Evolutionary conservation across 2,797 vertebrate genomes (phyloP), one percentile per base, ranked within the genome.

Genomic region (Hippocampus kuda): DNA sequence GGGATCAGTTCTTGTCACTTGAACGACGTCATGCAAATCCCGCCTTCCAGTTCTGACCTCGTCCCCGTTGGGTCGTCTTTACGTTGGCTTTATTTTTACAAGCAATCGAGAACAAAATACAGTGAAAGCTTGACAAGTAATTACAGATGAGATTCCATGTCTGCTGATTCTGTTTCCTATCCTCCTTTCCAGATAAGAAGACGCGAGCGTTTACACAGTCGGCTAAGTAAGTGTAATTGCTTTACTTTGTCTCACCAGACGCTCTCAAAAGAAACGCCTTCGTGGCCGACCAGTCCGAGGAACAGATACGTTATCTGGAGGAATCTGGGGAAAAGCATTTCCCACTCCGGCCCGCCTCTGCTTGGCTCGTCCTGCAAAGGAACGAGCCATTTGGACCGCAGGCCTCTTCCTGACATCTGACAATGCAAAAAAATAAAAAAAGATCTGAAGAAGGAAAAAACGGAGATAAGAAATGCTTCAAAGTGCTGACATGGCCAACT

Each of bases 241-340:
- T 81, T 75, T 86, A 83, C 78, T 85, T 79, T 85, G 76, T 75
- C 83, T 87, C 77, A 80, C 66, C 71, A 73, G 75, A 75, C 69
- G 68, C 11, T 67, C 77, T 79, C 63, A 77, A 77, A 76, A 76
- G 51, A 60, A 60, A 34, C 57, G 26, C 6, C 57, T 78, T 73
- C 74, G 72, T 72, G 72, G 75, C 72, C 66, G 71, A 59, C 16
- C 15, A 60, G 41, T 26, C 57, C 72, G 68, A 75, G 75, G 75
- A 64, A 68, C 79, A 85, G 86, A 89, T 88, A 87, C 68, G 83
- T 69, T 88, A 90, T 91, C 88, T 86, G 82, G 63, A 77, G 75
- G 83, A 76, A 85, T 86, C 59, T 60, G 59, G 15, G 16, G 16
- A 34, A 60, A 60, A 30, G 77, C 72, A 6, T 74, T 84, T 88